Percentiles rank a stretch among this genome's conserved stretches.
These are phyloP conservation scores for Diorhabda sublineata DNA, from an alignment of 1,140 invertebrate genomes.

Conservation along the genomic window DNA sequence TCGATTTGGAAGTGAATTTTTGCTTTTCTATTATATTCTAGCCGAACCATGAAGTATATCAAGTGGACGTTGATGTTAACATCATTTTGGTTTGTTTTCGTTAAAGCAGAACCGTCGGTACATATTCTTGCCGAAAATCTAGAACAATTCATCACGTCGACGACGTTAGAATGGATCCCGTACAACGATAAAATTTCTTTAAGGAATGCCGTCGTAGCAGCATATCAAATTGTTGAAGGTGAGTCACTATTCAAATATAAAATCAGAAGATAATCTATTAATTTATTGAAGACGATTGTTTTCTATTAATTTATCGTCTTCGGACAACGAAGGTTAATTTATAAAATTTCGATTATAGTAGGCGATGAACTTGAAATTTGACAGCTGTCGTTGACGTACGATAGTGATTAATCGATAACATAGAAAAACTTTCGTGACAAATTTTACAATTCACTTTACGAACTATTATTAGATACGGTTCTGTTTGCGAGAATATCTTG, in stretches of 20 bases:
- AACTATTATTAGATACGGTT: too few species aligned
- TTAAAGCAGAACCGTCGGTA: conserved; percentile 36
- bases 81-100: conserved; percentile 6
- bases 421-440: too few species aligned
- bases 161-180: conserved; percentile 46
- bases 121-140: conserved; percentile 44
- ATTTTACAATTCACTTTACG: too few species aligned
- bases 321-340: too few species aligned
- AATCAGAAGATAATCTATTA: not conserved
- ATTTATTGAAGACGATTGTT: not conserved
- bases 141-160: conserved; percentile 47
- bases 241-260: conserved; percentile 9
- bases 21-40: not conserved
- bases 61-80: conserved; percentile 20
- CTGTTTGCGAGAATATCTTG: too few species aligned
- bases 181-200: conserved; percentile 34
- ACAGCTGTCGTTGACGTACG: too few species aligned
- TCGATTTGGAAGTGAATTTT: too few species aligned
- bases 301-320: too few species aligned
- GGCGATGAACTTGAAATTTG: too few species aligned
- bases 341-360: too few species aligned
- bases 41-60: conserved; percentile 12
- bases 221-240: conserved; percentile 40
- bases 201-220: conserved; percentile 45
- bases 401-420: too few species aligned